A percentile compares a stretch with the other conserved stretches of the same genome.
Evolutionary conservation across 2,797 vertebrate genomes (phyloP).

Genomic region (Rhinoraja longicauda): DNA sequence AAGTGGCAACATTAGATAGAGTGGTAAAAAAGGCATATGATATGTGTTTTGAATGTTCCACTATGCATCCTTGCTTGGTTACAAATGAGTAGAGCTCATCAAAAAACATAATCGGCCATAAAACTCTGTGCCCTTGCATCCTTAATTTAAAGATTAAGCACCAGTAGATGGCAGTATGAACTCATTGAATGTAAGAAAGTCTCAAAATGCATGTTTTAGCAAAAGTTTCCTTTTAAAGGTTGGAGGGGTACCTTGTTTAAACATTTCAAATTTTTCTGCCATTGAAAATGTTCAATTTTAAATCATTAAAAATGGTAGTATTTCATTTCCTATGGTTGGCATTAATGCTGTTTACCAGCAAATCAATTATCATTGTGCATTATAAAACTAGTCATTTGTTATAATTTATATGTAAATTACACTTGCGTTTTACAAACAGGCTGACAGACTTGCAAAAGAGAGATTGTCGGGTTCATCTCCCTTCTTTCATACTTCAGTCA

Average conservation of each 20-base stretch:
- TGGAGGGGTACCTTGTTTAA: not conserved
- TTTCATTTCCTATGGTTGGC: not conserved
- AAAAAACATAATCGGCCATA: not conserved
- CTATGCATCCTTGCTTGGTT: not conserved
- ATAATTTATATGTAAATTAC: slow-evolving; percentile 82
- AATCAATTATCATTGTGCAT: slow-evolving; percentile 74
- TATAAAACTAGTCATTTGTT: slow-evolving; percentile 80
- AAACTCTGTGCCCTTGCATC: not conserved
- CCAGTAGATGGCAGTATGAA: slow-evolving; percentile 37
- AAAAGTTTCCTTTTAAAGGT: slow-evolving; percentile 1
- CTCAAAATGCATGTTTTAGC: not conserved
- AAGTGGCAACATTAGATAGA: no score
- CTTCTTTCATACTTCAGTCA: slow-evolving; percentile 80
- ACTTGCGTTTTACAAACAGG: slow-evolving; percentile 81
- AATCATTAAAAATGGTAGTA: not conserved
- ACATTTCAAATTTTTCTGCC: not conserved
- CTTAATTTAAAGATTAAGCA: not conserved
- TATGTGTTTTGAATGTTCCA: not conserved
- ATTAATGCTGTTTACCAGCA: slow-evolving; percentile 54
- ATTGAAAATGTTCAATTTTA: not conserved
- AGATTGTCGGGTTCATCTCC: slow-evolving; percentile 78
- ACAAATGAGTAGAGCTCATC: not conserved
- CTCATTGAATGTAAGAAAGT: not conserved
- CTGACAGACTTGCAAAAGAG: slow-evolving; percentile 80
- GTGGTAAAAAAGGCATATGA: no score